Base-by-base conservation (phyloP, 2,888 invertebrate species). In the Drosophila subquinaria region DNA sequence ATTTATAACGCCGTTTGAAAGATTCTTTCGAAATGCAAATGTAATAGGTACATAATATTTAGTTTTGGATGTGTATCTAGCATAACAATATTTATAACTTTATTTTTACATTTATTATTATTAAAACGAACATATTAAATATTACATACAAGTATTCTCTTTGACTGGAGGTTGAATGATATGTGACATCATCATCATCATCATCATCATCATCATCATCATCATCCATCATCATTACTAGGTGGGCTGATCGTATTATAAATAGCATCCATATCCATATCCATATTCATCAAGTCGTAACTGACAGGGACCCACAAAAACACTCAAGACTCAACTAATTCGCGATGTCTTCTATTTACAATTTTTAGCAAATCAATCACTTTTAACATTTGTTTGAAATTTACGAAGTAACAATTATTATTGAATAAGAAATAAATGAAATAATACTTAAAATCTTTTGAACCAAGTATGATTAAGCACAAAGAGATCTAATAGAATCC, bases 21-120 rank as follows among this genome's bases (percentile, higher is more conserved):
- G 4, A n/a, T 36, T 4, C 11, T 3, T 9, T 40, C 15, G 3
- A 8, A 15, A 40, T 40, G n/a, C 3, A 40, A 40, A 40, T 40
- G 3, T 2, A 13, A 5, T 13, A 5, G 4, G 4, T 15, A 40
- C 15, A 40, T 40, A 40, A 15, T 8, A n/a, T 40, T 40, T 40
- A 9, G 3, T 43, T 10, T 11, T 20, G 4, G 5, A 43, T 20
- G 8, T 13, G 13, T 23, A 23, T 23, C 17, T 47, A 27, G 13
- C 8, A 27, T 47, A 27, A 47, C 56, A 57, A 33, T 42, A 36
- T 40, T 65, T 65, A 40, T 47, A 52, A 47, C 52, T 47, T 52
- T 48, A 20, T 52, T 68, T 68, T 35, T 40, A 53, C 11, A 48
- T 48, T 30, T 45, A 45, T 55, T 62, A 48, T 35, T 43, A 27